phyloP scores from a whole-genome alignment of 1,140 invertebrate species.

The Idris sp. region DNA sequence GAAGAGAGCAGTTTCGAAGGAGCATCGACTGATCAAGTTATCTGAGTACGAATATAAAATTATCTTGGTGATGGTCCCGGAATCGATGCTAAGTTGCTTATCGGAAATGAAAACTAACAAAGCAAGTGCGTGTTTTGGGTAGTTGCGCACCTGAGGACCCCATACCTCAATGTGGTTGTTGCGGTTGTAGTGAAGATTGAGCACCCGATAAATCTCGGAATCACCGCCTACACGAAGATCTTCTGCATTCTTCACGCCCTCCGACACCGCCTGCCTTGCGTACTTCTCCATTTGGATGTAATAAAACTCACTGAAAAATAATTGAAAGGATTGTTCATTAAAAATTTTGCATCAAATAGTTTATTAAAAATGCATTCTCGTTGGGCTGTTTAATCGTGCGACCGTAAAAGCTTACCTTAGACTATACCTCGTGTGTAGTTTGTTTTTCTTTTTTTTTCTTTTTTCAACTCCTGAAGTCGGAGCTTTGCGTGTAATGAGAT shows the following conservation, averaged over 20 bases:
- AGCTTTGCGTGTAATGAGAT: constrained; percentile 60
- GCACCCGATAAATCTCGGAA: constrained; percentile 97
- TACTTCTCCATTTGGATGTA: constrained; percentile 99
- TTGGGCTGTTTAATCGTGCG: too few species aligned
- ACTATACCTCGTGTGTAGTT: too few species aligned
- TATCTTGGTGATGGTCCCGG: too few species aligned
- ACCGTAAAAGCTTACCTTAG: too few species aligned
- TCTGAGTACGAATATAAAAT: too few species aligned
- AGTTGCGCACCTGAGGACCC: constrained; percentile 81
- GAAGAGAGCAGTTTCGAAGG: too few species aligned
- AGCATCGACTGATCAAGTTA: too few species aligned
- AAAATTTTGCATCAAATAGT: too few species aligned
- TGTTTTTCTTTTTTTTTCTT: too few species aligned
- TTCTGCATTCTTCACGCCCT: constrained; percentile 95
- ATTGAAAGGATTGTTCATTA: constrained; percentile 39
- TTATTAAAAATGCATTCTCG: too few species aligned
- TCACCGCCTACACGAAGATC: constrained; percentile 96
- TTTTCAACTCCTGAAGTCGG: too few species aligned
- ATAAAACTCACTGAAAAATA: constrained; percentile 96
- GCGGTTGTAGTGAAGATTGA: constrained; percentile 99
- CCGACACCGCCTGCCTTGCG: constrained; percentile 96
- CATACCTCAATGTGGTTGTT: constrained; percentile 99
- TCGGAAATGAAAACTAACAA: constrained; percentile 62
- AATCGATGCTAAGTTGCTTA: constrained; percentile 21
- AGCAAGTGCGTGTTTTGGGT: constrained; percentile 73